phyloP scores from a whole-genome alignment of 2,797 vertebrate species.

The Squalus acanthias region DNA sequence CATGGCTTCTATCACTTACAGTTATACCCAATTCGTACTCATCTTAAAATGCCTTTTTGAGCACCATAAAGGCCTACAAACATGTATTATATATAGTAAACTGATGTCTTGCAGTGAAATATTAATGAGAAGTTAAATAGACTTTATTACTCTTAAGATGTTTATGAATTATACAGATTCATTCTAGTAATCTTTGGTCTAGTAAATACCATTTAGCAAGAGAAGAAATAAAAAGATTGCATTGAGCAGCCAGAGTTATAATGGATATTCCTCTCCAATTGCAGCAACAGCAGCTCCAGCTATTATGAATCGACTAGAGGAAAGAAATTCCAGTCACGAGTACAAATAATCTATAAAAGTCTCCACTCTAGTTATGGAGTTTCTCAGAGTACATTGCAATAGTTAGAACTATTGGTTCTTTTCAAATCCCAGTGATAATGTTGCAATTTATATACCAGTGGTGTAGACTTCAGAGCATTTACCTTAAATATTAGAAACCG shows the following conservation, averaged over 20 bases:
- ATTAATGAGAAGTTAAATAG: background rate
- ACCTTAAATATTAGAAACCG: background rate
- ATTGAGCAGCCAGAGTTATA: background rate
- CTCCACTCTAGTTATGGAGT: background rate
- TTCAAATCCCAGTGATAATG: background rate
- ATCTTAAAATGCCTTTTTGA: background rate
- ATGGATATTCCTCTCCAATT: background rate
- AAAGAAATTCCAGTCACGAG: background rate
- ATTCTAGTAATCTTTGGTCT: background rate
- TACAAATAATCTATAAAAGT: background rate
- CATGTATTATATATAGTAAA: background rate
- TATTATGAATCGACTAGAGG: background rate
- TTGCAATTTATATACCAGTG: background rate
- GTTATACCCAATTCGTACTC: background rate
- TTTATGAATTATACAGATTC: background rate
- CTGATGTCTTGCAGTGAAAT: background rate
- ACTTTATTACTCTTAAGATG: background rate
- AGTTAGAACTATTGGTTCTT: background rate
- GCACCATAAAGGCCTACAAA: background rate
- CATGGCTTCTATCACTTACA: background rate
- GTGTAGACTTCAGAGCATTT: background rate
- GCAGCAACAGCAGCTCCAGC: background rate
- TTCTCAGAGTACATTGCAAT: background rate
- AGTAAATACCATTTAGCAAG: background rate
- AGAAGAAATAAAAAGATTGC: background rate